A percentile compares a stretch with the other conserved stretches of the same genome.
phyloP scores from a whole-genome alignment of 2,888 invertebrate genomes.

The Dolichopus griseipennis region DNA sequence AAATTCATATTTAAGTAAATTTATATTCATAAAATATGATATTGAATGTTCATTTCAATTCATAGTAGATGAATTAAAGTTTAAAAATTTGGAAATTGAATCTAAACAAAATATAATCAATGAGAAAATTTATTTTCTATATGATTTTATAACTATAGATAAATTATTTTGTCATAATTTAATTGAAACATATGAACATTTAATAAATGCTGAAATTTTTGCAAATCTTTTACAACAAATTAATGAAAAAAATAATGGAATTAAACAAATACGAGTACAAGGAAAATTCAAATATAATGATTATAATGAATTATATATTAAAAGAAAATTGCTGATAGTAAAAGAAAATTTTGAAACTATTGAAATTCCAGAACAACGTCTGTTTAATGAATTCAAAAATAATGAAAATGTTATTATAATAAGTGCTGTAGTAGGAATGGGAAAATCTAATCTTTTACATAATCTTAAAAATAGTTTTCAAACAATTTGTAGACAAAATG shows the following conservation, averaged over 20 bases:
- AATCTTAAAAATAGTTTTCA: neutral
- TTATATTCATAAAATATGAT: too few relatives aligned
- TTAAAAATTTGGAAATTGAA: neutral
- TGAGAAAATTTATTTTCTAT: neutral
- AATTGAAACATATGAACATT: too few relatives aligned
- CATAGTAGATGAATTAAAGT: neutral
- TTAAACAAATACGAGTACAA: too few relatives aligned
- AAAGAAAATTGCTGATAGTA: too few relatives aligned
- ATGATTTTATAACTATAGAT: neutral
- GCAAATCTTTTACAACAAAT: too few relatives aligned
- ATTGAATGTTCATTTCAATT: neutral
- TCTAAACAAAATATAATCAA: neutral
- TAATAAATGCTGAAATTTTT: too few relatives aligned
- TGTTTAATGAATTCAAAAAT: too few relatives aligned
- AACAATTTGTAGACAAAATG: neutral
- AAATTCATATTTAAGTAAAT: neutral
- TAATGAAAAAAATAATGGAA: too few relatives aligned
- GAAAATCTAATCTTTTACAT: neutral
- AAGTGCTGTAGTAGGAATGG: neutral
- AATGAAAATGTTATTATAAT: neutral
- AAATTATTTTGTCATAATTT: neutral
- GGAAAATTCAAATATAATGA: too few relatives aligned
- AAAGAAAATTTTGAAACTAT: too few relatives aligned
- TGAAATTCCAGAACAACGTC: too few relatives aligned
- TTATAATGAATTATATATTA: too few relatives aligned